Evolutionary conservation across 2,113 vertebrate species (phyloP), one percentile per base, ranked within the genome.

Genomic region (Xyliphius kryptos): DNA sequence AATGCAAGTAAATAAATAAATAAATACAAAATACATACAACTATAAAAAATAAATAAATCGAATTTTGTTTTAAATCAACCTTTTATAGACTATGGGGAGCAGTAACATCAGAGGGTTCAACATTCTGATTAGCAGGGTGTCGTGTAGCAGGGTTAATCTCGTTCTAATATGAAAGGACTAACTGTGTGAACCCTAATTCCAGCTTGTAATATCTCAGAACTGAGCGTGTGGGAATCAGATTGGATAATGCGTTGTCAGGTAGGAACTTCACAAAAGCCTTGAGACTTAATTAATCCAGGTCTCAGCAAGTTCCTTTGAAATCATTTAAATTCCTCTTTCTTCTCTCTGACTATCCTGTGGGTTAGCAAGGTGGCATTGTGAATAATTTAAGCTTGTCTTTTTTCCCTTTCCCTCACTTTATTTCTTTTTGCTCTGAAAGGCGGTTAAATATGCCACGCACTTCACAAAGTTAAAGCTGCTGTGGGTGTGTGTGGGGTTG

Each of bases 141-240:
- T 82, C 79, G 76, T 75, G 71, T 57, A 76, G 73, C 82, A 69
- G 14, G 80, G 85, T 87, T 88, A 84, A 85, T 85, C 84, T 85
- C 80, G 80, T 84, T 84, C 77, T 74, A 74, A 79, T 72, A 74
- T 76, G 68, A 74, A 76, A 79, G 79, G 77, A 77, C 76, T 79
- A 74, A 71, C 61, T 68, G 73, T 47, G 74, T 83, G 80, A 81
- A 71, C 68, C 67, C 80, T 88, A 85, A 88, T 87, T 86, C 81
- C 80, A 76, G 77, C 78, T 72, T 83, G 85, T 85, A 87, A 88
- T 85, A 87, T 86, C 85, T 81, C 78, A 79, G 84, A 81, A 83
- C 84, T 81, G 83, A 84, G 77, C 76, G 81, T 82, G 72, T 58
- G 75, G 74, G 66, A 61, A 76, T 84, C 83, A 82, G 82, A 56